phyloP scores from a whole-genome alignment of 2,113 vertebrate species.

The Dicentrarchus labrax region DNA sequence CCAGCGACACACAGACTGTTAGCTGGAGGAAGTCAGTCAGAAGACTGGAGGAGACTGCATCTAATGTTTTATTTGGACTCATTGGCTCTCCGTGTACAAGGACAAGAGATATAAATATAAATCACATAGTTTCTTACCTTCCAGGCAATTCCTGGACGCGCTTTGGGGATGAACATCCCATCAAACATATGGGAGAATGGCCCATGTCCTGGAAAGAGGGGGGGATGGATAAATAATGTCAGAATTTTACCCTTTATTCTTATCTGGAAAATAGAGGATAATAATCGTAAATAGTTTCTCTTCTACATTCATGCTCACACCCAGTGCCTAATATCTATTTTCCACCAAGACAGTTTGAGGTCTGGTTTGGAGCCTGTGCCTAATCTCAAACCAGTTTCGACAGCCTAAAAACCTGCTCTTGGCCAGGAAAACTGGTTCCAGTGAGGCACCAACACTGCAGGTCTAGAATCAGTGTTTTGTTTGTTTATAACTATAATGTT shows the following conservation, averaged over 20 bases:
- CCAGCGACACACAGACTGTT: neutral
- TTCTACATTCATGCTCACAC: neutral
- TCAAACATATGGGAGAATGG: constrained; percentile 99
- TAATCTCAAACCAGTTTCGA: too few relatives aligned
- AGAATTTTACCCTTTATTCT: neutral
- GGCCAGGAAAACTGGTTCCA: too few relatives aligned
- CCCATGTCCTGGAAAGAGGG: constrained; percentile 91
- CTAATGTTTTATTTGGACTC: neutral
- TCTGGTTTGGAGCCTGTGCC: too few relatives aligned
- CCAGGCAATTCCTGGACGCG: constrained; percentile 85
- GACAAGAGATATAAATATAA: neutral
- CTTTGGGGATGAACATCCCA: constrained; percentile 90
- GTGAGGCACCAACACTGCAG: too few relatives aligned
- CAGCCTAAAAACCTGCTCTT: too few relatives aligned
- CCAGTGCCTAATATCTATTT: too few relatives aligned
- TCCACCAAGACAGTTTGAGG: too few relatives aligned
- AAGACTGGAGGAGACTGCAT: neutral
- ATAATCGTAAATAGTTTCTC: neutral
- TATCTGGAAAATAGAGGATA: neutral
- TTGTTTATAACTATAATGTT: too few relatives aligned
- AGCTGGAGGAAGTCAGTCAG: neutral
- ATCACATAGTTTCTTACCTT: constrained; percentile 84
- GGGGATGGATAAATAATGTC: neutral
- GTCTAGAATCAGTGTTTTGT: too few relatives aligned
- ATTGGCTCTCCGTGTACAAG: neutral